Conservation (phyloP, 2,888 invertebrate genomes). For the Lumbricus terrestris region DNA sequence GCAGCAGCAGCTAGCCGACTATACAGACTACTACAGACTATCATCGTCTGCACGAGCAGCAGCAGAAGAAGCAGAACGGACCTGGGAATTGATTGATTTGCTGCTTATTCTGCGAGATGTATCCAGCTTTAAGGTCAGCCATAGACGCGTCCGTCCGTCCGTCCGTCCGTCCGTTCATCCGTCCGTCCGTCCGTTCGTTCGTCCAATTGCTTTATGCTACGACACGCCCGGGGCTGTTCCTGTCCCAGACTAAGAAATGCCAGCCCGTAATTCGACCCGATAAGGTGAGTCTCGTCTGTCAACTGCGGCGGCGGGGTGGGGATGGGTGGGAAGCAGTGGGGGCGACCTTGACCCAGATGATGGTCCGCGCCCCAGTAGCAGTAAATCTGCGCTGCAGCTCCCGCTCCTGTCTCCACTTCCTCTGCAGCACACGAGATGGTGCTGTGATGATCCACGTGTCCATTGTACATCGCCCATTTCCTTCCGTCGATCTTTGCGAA, state of each 20-base stretch:
- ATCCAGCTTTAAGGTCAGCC: not conserved
- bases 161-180: not conserved
- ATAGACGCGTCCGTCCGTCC: not conserved
- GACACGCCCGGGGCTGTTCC: slow-evolving; percentile 3
- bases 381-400: not conserved
- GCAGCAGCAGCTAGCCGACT: too few relatives aligned
- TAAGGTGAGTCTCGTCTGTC: slow-evolving; percentile 3
- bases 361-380: not conserved
- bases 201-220: not conserved
- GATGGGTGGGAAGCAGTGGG: not conserved
- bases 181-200: not conserved
- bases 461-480: not conserved
- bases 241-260: not conserved
- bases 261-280: not conserved
- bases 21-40: too few relatives aligned
- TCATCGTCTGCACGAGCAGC: too few relatives aligned
- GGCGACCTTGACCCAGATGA: not conserved
- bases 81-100: not conserved
- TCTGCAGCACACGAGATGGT: too few relatives aligned
- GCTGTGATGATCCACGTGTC: not conserved
- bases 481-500: not conserved
- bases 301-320: not conserved
- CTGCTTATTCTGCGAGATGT: not conserved
- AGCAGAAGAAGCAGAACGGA: not conserved
- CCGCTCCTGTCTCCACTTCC: not conserved